These are phyloP conservation scores for Tolmerus cingulatus DNA, from an alignment of 2,888 invertebrate genomes.

Conservation along the genomic window DNA sequence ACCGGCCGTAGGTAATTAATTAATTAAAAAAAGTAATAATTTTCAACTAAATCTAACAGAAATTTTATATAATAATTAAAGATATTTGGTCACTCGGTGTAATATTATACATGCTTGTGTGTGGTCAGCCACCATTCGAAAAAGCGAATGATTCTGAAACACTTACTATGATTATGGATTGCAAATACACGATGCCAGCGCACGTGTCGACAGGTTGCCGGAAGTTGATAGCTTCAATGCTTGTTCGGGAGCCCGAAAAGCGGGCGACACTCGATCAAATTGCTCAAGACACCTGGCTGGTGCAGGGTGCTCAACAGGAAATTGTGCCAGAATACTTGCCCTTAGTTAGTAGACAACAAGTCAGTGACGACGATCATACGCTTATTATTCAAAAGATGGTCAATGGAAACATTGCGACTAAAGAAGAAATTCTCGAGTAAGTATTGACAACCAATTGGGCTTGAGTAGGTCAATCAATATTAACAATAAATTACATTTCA, in stretches of 20 bases:
- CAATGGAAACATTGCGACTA: constrained; percentile 91
- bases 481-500: neutral
- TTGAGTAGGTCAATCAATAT: neutral
- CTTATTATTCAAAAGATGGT: constrained; percentile 96
- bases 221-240: constrained; percentile 91
- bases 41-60: neutral
- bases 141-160: constrained; percentile 99
- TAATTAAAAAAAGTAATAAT: neutral
- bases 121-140: constrained; percentile 97
- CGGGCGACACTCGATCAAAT: constrained; percentile 90
- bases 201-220: constrained; percentile 88
- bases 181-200: constrained; percentile 91
- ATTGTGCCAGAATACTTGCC: constrained; percentile 75
- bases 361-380: constrained; percentile 90
- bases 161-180: constrained; percentile 99
- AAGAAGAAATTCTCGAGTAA: constrained; percentile 92
- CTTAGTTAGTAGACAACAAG: constrained; percentile 86
- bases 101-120: constrained; percentile 97
- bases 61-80: constrained; percentile 53
- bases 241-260: constrained; percentile 91
- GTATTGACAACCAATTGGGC: constrained; percentile 53
- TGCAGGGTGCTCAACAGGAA: constrained; percentile 70
- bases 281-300: constrained; percentile 84
- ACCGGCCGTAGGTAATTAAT: constrained; percentile 84
- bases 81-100: constrained; percentile 99